Percentiles rank a stretch among this genome's conserved stretches.
These are phyloP conservation scores for Tenthredo distinguenda DNA, from an alignment of 2,888 invertebrate species.

Conservation along the genomic window DNA sequence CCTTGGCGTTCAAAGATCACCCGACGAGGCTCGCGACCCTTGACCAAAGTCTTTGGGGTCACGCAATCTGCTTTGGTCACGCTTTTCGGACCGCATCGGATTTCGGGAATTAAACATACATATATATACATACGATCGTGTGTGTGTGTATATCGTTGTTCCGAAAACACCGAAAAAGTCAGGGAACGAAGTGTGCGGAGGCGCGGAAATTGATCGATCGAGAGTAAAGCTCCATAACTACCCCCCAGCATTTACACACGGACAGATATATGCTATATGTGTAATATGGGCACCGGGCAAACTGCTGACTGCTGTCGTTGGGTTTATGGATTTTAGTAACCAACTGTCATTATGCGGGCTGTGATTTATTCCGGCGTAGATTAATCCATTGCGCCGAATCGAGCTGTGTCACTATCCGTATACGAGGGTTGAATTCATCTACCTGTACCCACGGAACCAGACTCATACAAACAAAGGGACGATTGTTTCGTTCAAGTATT, in stretches of 20 bases:
- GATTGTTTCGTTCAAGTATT: not conserved
- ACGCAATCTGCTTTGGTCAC: conserved; percentile 57
- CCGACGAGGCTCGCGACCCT: conserved; percentile 59
- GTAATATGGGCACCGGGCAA: not conserved
- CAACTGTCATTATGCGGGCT: conserved; percentile 24
- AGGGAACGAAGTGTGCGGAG: conserved; percentile 5
- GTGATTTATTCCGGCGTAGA: conserved; percentile 26
- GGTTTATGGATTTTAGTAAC: conserved; percentile 21
- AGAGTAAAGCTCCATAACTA: not conserved
- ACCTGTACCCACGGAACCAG: not conserved
- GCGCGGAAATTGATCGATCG: conserved; percentile 36
- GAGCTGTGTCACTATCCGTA: not conserved
- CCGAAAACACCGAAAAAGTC: conserved; percentile 35
- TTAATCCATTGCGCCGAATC: conserved; percentile 21
- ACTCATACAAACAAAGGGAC: not conserved
- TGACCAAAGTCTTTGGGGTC: conserved; percentile 56
- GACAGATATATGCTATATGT: not conserved
- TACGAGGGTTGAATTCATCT: not conserved
- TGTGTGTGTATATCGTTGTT: not conserved
- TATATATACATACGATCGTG: not conserved
- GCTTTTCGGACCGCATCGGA: not conserved
- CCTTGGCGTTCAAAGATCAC: conserved; percentile 30
- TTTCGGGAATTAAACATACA: conserved; percentile 1
- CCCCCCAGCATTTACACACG: not conserved
- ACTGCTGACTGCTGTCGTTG: conserved; percentile 21